phyloP scores from a whole-genome alignment of 1,140 invertebrate genomes.

The Macrobrachium rosenbergii region DNA sequence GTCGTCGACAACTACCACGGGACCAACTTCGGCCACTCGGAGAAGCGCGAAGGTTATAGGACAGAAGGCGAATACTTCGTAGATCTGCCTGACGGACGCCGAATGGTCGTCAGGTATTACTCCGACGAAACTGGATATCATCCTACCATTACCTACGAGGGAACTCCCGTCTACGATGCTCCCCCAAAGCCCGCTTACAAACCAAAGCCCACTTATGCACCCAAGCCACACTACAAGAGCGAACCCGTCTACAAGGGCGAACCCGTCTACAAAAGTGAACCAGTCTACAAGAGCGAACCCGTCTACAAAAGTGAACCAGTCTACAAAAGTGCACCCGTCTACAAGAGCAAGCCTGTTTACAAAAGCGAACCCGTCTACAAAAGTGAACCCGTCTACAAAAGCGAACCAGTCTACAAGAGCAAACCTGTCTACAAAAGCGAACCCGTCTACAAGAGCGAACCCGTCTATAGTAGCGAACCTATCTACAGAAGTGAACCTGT shows the following conservation, averaged over 20 bases:
- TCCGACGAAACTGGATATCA: conserved; percentile 53
- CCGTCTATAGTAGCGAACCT: no score
- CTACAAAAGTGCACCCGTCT: not conserved
- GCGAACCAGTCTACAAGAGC: no score
- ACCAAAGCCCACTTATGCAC: conserved; percentile 10
- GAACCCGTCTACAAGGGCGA: conserved; percentile 22
- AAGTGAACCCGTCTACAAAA: no score
- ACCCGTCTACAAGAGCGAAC: no score
- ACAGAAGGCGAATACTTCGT: conserved; percentile 67
- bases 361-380: no score
- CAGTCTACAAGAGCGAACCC: not conserved
- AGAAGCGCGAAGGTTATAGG: conserved; percentile 58
- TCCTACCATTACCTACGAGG: conserved; percentile 51
- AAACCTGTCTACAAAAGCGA: no score
- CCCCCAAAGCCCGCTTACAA: conserved; percentile 24
- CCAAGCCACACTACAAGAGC: conserved; percentile 25
- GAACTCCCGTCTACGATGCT: conserved; percentile 19
- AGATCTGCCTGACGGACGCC: conserved; percentile 66
- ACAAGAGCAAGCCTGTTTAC: no score
- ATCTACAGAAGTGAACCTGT: not conserved
- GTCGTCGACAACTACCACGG: conserved; percentile 60
- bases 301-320: not conserved
- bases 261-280: not conserved
- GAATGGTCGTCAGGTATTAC: conserved; percentile 55
- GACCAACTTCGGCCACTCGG: conserved; percentile 67